Conservation (phyloP, 2,797 vertebrate genomes). For the Leuciscus waleckii region DNA sequence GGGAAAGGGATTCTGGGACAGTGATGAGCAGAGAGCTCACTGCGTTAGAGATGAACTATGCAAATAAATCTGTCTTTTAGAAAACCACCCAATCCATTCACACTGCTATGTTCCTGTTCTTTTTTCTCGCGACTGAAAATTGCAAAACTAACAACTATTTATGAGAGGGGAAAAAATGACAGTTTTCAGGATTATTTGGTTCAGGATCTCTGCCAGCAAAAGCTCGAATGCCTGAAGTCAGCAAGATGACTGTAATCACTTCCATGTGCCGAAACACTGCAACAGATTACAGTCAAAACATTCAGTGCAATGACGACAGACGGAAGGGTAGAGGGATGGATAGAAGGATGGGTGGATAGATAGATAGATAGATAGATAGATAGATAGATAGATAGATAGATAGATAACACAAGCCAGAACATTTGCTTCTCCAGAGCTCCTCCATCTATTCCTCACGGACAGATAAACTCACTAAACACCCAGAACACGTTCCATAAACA, state of each 20-base stretch:
- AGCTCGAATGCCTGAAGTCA: not conserved
- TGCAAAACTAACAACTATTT: conserved; percentile 37
- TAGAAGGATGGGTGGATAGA: rapidly evolving
- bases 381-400: not conserved
- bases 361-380: not conserved
- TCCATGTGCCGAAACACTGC: conserved; percentile 12
- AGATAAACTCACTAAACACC: conserved; percentile 28
- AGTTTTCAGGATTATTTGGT: not conserved
- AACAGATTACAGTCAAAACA: conserved; percentile 19
- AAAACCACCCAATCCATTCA: not conserved
- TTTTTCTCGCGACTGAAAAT: not conserved
- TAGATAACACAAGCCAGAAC: conserved; percentile 33
- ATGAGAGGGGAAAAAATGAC: conserved; percentile 1
- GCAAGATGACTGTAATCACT: conserved; percentile 28
- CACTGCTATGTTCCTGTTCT: conserved; percentile 11
- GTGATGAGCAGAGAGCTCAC: conserved; percentile 24
- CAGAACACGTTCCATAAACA: conserved; percentile 28
- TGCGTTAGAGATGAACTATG: conserved; percentile 42
- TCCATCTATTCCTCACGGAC: conserved; percentile 20
- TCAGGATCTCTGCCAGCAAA: conserved; percentile 14
- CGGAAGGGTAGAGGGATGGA: not conserved
- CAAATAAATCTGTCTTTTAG: conserved; percentile 24
- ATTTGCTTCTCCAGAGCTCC: conserved; percentile 45
- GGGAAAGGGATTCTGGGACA: conserved; percentile 16
- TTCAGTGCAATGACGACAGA: not conserved